Evolutionary conservation across 2,797 vertebrate genomes (phyloP), one percentile per base, ranked within the genome.

Genomic region (Pempheris klunzingeri): DNA sequence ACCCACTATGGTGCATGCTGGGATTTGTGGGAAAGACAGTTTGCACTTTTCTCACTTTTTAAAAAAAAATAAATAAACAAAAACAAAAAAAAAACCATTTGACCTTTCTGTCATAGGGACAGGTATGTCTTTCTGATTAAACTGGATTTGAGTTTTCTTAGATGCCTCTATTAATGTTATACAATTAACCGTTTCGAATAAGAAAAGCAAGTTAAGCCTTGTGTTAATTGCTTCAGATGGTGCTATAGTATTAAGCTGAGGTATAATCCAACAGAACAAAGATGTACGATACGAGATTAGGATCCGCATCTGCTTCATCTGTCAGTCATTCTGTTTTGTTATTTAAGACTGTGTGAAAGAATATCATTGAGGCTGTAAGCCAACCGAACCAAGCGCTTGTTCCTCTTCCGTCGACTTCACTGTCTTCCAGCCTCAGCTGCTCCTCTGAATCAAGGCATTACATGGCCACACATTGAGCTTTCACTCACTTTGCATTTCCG

Each of bases 161-260:
- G 72, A 83, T 66, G 80, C 72, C 78, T 90, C 80, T 70, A 26
- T 81, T 57, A 59, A 81, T 83, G 75, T 88, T 80, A 70, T 79
- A 77, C 49, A 71, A 50, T 67, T 82, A 72, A 75, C 67, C 10
- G 18, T 87, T 92, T 57, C 30, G 64, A 71, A 77, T 38, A 44
- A 82, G 47, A 79, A 79, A 81, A 88, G n/a, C 66, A 54, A 86
- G 71, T 72, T 52, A 74, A 85, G 70, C 78, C 82, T 87, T 84
- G 78, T 81, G 66, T 81, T 59, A 68, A 75, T 78, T 86, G 87
- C 87, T 92, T 91, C 82, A 92, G 89, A 90, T 71, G 91, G 92
- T 92, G 92, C 92, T 90, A 90, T 86, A 83, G 77, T 87, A 70
- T 85, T 83, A 92, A 82, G 76, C 71, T 88, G 87, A 90, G 82